Evolutionary conservation across 2,797 vertebrate species (phyloP).

Genomic region (Betta splendens): DNA sequence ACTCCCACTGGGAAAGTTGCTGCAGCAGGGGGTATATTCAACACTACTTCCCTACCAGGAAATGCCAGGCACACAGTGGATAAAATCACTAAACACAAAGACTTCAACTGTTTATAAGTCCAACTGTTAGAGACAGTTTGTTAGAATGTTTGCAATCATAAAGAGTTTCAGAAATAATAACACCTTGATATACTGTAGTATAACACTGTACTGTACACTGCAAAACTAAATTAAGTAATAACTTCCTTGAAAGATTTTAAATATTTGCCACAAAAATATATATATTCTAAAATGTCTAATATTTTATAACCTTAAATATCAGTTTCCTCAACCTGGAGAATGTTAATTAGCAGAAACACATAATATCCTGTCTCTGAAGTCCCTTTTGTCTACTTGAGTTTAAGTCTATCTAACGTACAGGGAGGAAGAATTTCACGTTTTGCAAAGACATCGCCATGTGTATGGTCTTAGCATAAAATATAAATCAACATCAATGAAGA

Average conservation of each 20-base stretch:
- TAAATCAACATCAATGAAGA: slow-evolving; percentile 26
- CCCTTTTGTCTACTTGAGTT: too few relatives aligned
- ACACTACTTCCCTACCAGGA: slow-evolving; percentile 65
- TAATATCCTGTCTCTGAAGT: slow-evolving; percentile 13
- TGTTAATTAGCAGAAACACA: slow-evolving; percentile 5
- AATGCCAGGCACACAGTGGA: slow-evolving; percentile 60
- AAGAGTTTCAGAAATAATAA: slow-evolving; percentile 25
- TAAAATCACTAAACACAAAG: slow-evolving; percentile 67
- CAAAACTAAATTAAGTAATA: not conserved
- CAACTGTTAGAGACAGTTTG: slow-evolving; percentile 39
- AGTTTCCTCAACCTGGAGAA: not conserved
- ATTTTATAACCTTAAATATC: not conserved
- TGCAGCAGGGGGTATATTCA: slow-evolving; percentile 67
- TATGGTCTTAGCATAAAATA: slow-evolving; percentile 34
- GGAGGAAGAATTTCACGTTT: slow-evolving; percentile 12
- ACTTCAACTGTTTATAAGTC: slow-evolving; percentile 61
- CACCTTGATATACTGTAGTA: not conserved
- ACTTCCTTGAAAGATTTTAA: not conserved
- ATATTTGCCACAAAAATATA: too few relatives aligned
- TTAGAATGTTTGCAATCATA: slow-evolving; percentile 31
- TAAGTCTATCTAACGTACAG: slow-evolving; percentile 2
- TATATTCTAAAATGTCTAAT: too few relatives aligned
- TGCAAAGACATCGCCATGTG: slow-evolving; percentile 22
- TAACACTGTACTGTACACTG: not conserved
- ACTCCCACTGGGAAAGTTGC: slow-evolving; percentile 63